Evolutionary conservation across 2,888 invertebrate species (phyloP).

Genomic region (Diplolepis rosae): DNA sequence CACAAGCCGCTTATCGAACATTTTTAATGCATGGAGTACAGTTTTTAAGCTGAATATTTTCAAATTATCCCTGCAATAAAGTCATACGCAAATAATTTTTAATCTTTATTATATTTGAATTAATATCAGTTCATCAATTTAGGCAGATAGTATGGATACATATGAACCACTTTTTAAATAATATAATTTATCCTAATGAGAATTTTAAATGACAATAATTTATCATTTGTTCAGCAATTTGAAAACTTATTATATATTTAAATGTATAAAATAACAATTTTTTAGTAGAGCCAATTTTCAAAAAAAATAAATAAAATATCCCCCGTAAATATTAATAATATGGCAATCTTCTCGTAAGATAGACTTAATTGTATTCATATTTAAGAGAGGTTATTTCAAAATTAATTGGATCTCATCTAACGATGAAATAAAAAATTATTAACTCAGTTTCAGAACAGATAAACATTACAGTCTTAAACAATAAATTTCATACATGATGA

Average conservation of each 20-base stretch:
- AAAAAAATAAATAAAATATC: not conserved
- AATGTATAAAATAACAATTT: not conserved
- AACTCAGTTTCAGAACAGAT: not conserved
- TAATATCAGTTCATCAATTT: not conserved
- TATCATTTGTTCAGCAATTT: not conserved
- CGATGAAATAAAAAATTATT: not conserved
- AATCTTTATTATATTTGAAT: not conserved
- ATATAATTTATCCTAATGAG: not conserved
- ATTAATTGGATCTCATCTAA: not conserved
- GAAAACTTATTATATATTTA: not conserved
- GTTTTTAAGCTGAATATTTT: not conserved
- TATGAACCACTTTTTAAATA: not conserved
- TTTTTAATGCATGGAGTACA: not conserved
- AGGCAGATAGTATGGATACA: not conserved
- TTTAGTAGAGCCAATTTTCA: not conserved
- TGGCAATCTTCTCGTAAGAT: not conserved
- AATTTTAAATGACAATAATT: not conserved
- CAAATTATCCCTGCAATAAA: not conserved
- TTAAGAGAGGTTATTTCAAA: not conserved
- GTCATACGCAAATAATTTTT: not conserved
- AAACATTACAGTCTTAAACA: conserved; percentile 7
- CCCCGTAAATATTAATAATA: not conserved
- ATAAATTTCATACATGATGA: not conserved
- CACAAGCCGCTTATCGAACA: not conserved
- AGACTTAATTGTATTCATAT: not conserved